Evolutionary conservation across 2,888 invertebrate species (phyloP).

Genomic region (Orthosia cruda): DNA sequence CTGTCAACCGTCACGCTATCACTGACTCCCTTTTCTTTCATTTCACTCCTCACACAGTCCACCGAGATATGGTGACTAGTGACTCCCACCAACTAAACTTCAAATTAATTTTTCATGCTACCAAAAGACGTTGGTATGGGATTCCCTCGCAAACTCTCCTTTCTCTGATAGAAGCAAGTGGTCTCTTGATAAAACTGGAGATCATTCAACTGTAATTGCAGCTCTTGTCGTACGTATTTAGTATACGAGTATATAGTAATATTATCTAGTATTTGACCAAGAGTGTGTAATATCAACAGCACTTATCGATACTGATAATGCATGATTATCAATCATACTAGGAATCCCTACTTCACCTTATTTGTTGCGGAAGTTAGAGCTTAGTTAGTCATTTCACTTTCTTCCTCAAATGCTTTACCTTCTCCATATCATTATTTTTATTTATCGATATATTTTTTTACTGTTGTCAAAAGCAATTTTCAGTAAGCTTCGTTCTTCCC

Average conservation of each 20-base stretch:
- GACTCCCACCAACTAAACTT: too few relatives aligned
- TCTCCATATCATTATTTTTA: neutral
- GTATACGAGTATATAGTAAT: neutral
- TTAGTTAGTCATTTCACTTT: slow-evolving; percentile 36
- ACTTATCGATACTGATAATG: slow-evolving; percentile 12
- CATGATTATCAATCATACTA: slow-evolving; percentile 1
- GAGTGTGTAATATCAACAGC: slow-evolving; percentile 11
- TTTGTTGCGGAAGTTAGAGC: neutral
- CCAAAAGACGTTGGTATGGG: too few relatives aligned
- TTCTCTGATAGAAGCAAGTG: neutral
- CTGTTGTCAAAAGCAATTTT: neutral
- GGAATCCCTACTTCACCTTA: neutral
- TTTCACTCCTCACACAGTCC: too few relatives aligned
- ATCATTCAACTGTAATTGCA: too few relatives aligned
- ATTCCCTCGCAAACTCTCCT: too few relatives aligned
- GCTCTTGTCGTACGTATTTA: too few relatives aligned
- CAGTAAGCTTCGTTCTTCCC: neutral
- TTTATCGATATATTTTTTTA: neutral
- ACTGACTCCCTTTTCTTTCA: too few relatives aligned
- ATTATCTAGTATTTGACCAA: neutral
- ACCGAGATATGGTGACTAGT: too few relatives aligned
- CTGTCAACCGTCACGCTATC: too few relatives aligned
- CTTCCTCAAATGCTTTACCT: neutral
- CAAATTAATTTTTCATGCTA: too few relatives aligned
- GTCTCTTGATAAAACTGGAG: neutral